These are phyloP conservation scores for Sterna hirundo DNA, from an alignment of 2,113 vertebrate species.

Conservation along the genomic window DNA sequence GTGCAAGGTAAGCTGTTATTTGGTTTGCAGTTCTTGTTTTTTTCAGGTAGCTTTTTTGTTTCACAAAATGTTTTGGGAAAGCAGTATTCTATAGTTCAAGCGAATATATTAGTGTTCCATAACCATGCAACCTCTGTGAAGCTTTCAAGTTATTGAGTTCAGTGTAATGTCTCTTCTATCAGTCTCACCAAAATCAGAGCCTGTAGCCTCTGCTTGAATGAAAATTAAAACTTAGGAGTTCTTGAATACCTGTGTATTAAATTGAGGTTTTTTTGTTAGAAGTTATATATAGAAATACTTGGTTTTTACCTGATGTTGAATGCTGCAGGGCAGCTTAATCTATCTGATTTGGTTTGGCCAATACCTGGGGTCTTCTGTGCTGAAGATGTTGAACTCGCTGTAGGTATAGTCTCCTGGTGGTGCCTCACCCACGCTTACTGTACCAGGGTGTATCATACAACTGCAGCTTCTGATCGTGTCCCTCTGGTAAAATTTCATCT, in stretches of 20 bases:
- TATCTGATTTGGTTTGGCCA: neutral
- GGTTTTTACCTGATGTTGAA: neutral
- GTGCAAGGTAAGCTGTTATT: neutral
- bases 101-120: neutral
- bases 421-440: neutral
- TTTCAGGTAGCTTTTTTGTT: neutral
- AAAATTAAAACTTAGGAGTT: neutral
- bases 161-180: neutral
- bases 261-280: neutral
- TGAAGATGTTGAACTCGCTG: neutral
- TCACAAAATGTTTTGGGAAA: neutral
- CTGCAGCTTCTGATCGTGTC: neutral
- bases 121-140: neutral
- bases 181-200: neutral
- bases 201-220: neutral
- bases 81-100: fast-evolving
- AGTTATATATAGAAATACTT: neutral
- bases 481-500: neutral
- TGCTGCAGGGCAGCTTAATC: neutral
- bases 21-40: neutral
- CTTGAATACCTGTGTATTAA: neutral
- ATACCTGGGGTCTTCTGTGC: neutral
- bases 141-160: neutral
- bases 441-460: fast-evolving
- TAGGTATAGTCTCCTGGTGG: neutral